Conservation (phyloP, 1,140 invertebrate genomes). For the Trichonephila clavata region DNA sequence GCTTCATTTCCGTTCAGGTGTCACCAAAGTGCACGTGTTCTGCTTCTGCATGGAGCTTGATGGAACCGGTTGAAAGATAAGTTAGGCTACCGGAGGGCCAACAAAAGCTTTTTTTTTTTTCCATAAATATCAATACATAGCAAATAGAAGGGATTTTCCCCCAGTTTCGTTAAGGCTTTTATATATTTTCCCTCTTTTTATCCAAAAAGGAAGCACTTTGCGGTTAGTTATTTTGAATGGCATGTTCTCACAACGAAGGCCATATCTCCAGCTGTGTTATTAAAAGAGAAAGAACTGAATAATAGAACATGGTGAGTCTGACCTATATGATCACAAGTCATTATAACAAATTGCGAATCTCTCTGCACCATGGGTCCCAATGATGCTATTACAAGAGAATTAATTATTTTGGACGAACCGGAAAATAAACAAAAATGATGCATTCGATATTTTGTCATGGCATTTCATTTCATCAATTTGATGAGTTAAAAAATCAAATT, state of each 20-base stretch:
- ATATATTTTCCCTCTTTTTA: background rate
- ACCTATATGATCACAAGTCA: no score
- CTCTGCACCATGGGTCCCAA: no score
- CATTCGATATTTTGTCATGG: no score
- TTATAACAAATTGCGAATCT: no score
- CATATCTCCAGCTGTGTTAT: background rate
- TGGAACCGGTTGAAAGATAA: conserved; percentile 26
- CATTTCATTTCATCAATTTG: no score
- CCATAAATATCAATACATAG: background rate
- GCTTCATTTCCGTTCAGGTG: conserved; percentile 30
- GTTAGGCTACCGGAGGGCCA: background rate
- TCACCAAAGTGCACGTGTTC: conserved; percentile 17
- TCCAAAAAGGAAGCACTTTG: conserved; percentile 6
- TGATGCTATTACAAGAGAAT: no score
- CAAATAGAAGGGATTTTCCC: background rate
- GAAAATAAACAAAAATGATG: no score
- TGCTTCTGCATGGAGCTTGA: background rate
- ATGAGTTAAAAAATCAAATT: no score
- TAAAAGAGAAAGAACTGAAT: no score
- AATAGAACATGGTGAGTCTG: no score
- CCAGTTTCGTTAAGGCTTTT: background rate
- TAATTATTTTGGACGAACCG: no score
- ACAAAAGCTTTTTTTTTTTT: conserved; percentile 5
- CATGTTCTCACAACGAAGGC: background rate
- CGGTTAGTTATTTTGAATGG: conserved; percentile 1